A percentile compares a stretch with the other conserved stretches of the same genome.
These are phyloP conservation scores for Drosophila emarginata DNA, from an alignment of 2,888 invertebrate genomes.

Conservation along the genomic window DNA sequence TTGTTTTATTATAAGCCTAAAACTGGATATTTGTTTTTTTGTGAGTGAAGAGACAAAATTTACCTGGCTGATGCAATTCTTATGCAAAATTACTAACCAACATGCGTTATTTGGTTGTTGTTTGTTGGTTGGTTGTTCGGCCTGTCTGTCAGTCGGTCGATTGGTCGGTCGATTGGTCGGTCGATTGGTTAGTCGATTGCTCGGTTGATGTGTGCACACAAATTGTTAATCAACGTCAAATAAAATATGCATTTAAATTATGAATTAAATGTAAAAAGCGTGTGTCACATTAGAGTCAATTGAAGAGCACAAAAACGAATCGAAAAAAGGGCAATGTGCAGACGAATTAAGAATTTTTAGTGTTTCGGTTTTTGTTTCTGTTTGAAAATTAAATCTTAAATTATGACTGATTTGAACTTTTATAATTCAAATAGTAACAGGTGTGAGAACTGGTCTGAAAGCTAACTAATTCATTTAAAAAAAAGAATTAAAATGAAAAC, in stretches of 20 bases:
- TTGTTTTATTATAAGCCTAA: conserved; percentile 44
- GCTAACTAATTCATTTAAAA: neutral
- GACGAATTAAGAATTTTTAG: conserved; percentile 41
- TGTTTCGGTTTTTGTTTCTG: conserved; percentile 43
- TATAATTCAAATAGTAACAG: neutral
- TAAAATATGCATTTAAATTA: conserved; percentile 61
- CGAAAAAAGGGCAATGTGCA: conserved; percentile 60
- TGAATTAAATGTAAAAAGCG: conserved; percentile 63
- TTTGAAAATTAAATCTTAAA: conserved; percentile 5
- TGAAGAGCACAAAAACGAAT: conserved; percentile 16
- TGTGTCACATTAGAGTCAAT: conserved; percentile 52
- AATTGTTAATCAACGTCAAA: conserved; percentile 51
- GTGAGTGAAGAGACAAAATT: conserved; percentile 10
- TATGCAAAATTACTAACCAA: conserved; percentile 70
- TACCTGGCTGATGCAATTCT: conserved; percentile 70
- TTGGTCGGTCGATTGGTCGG: neutral
- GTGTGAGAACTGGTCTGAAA: neutral
- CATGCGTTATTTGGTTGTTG: conserved; percentile 36
- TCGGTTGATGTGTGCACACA: conserved; percentile 20
- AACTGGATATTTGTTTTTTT: conserved; percentile 58
- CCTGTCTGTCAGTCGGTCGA: conserved; percentile 5
- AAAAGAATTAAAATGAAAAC: neutral
- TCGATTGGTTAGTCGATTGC: neutral
- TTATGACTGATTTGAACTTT: neutral
- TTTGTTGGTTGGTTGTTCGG: neutral